phyloP scores from a whole-genome alignment of 2,113 vertebrate species.

The cattle (Bos taurus) region ARS-UCD2.0 NC_037348.1:31643501-31644000 shows the following conservation, averaged over 20 bases:
- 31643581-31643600: background rate
- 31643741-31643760: background rate
- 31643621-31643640: background rate
- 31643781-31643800: background rate
- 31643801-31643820: background rate
- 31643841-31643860: background rate
- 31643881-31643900: background rate
- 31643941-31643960: background rate
- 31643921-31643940: too few species aligned
- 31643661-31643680: background rate
- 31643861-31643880: background rate
- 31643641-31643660: background rate
- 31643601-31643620: background rate
- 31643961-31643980: background rate
- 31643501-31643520: background rate
- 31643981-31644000: background rate
- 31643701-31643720: background rate
- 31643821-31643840: background rate
- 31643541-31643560: background rate
- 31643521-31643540: background rate
- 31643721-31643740: background rate
- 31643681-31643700: background rate
- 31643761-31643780: background rate
- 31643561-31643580: background rate
- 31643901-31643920: background rate